These are phyloP conservation scores for Asbolus verrucosus DNA, from an alignment of 1,140 invertebrate species.

Conservation along the genomic window DNA sequence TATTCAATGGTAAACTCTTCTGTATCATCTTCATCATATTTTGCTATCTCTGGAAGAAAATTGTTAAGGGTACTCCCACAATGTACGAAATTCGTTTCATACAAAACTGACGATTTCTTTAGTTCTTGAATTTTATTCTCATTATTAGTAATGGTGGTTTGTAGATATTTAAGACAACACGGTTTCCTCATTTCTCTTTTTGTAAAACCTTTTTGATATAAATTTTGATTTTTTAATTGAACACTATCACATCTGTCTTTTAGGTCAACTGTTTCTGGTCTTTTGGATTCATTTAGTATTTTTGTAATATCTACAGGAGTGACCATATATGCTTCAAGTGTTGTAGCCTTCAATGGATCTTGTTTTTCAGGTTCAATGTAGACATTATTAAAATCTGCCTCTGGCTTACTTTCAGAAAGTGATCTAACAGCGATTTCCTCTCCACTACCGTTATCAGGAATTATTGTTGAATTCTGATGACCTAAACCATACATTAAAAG, in stretches of 20 bases:
- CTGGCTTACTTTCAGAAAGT: too few species aligned
- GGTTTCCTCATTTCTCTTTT: not conserved
- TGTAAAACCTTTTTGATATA: not conserved
- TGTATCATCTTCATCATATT: not conserved
- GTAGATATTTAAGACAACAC: not conserved
- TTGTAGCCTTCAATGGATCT: not conserved
- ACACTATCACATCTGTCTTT: not conserved
- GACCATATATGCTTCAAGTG: not conserved
- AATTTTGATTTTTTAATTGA: not conserved
- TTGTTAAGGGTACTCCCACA: not conserved
- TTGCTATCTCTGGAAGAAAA: not conserved
- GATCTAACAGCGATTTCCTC: too few species aligned
- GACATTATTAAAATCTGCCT: too few species aligned
- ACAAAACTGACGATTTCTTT: not conserved
- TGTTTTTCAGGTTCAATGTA: too few species aligned
- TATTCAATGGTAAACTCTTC: not conserved
- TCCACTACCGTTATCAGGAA: too few species aligned
- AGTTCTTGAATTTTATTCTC: not conserved
- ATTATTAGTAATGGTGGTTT: not conserved
- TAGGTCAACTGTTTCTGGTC: not conserved
- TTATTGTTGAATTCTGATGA: too few species aligned
- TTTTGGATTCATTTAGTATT: not conserved
- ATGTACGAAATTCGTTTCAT: not conserved
- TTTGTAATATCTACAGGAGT: slow-evolving; percentile 6
- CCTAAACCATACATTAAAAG: too few species aligned